Conservation (phyloP, 2,113 vertebrate species). For the Psammodynastes pulverulentus region DNA sequence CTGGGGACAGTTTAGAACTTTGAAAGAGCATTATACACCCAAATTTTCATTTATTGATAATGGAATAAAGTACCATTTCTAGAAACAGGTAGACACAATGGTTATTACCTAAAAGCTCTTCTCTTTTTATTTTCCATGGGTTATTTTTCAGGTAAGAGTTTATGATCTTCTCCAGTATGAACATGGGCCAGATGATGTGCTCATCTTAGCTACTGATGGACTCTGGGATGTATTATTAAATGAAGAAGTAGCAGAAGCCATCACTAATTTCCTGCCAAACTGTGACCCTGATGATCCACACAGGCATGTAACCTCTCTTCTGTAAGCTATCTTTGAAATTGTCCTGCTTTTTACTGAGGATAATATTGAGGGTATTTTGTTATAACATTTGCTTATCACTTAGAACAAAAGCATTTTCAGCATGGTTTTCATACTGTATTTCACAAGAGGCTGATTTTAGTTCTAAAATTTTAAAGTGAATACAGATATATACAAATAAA, state of each 20-base stretch:
- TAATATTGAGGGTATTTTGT: background rate
- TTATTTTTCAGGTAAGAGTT: constrained; percentile 80
- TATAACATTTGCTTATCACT: background rate
- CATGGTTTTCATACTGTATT: background rate
- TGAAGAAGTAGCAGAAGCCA: constrained; percentile 90
- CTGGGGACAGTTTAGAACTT: background rate
- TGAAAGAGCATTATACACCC: background rate
- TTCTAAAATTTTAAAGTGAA: constrained; percentile 1
- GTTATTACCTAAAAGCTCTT: background rate
- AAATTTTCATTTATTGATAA: background rate
- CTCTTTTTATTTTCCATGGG: background rate
- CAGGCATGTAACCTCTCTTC: constrained; percentile 72
- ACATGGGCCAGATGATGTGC: constrained; percentile 87
- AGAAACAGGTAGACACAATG: background rate
- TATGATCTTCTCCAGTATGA: constrained; percentile 84
- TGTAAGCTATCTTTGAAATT: constrained; percentile 12
- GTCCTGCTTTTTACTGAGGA: background rate
- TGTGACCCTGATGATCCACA: constrained; percentile 94
- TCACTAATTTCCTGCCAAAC: constrained; percentile 90
- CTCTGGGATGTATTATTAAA: constrained; percentile 97
- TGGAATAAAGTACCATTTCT: background rate
- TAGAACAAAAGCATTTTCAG: background rate
- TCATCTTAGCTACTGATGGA: constrained; percentile 92
- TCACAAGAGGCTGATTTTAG: background rate
- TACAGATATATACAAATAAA: background rate